phyloP scores from a whole-genome alignment of 1,140 invertebrate genomes.

The Brachionus plicatilis region DNA sequence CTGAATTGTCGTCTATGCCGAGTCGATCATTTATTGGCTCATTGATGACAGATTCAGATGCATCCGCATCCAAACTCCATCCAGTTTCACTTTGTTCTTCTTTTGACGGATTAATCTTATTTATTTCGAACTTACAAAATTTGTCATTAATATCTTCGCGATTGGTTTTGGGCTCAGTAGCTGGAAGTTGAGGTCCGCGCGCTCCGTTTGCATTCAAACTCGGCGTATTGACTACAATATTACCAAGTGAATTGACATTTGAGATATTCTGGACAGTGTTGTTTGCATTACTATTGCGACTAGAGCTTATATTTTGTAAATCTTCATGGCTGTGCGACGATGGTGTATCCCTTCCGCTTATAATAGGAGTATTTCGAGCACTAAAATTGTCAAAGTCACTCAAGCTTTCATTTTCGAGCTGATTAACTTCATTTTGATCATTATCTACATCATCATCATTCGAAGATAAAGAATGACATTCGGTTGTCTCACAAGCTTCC shows the following conservation, averaged over 20 bases:
- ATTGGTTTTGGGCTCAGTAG: constrained; percentile 65
- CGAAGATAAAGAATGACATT: constrained; percentile 87
- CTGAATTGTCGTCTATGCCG: constrained; percentile 3
- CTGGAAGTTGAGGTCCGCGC: constrained; percentile 57
- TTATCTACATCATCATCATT: constrained; percentile 70
- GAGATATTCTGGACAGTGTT: background rate
- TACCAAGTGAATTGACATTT: background rate
- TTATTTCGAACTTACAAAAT: constrained; percentile 95
- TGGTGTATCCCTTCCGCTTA: constrained; percentile 82
- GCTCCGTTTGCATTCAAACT: constrained; percentile 57
- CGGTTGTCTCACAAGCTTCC: constrained; percentile 68
- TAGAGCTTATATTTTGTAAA: constrained; percentile 1
- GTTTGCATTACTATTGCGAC: constrained; percentile 3
- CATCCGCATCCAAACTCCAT: constrained; percentile 38
- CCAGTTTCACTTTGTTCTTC: constrained; percentile 40
- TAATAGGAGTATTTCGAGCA: constrained; percentile 75
- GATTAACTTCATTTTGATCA: constrained; percentile 70
- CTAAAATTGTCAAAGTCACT: constrained; percentile 84
- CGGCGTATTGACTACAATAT: background rate
- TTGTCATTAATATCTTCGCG: constrained; percentile 85
- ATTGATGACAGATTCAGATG: constrained; percentile 29
- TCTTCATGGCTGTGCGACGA: constrained; percentile 66
- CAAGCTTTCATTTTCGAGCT: constrained; percentile 74
- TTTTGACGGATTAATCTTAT: constrained; percentile 44
- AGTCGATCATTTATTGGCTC: constrained; percentile 35